Conservation (phyloP, 1,140 invertebrate species). For the Neuroterus valhalla region DNA sequence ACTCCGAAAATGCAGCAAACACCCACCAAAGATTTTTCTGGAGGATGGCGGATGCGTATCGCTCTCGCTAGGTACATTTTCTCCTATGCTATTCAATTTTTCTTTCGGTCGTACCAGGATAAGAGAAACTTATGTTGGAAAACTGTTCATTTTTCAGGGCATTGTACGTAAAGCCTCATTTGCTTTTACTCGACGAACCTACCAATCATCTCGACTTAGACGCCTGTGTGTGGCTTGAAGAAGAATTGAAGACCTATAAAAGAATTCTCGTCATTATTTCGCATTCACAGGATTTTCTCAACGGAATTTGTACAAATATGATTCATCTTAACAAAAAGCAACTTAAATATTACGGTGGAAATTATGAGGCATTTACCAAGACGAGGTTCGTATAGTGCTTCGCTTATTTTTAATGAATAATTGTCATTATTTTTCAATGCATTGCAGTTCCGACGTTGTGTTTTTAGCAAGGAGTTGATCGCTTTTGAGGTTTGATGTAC, state of each 20-base stretch:
- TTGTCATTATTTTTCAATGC: no score
- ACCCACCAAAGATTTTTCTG: constrained; percentile 96
- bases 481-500: no score
- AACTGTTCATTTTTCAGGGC: constrained; percentile 75
- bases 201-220: constrained; percentile 99
- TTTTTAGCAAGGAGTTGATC: no score
- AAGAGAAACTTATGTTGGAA: constrained; percentile 12
- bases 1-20: constrained; percentile 94
- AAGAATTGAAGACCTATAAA: constrained; percentile 97
- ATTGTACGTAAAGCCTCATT: constrained; percentile 93
- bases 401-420: not conserved
- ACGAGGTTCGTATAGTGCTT: constrained; percentile 58
- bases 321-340: constrained; percentile 96
- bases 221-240: constrained; percentile 99
- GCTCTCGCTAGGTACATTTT: constrained; percentile 86
- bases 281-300: constrained; percentile 99
- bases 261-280: constrained; percentile 98
- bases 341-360: constrained; percentile 96
- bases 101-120: constrained; percentile 3
- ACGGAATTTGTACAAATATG: constrained; percentile 99
- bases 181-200: constrained; percentile 96
- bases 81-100: constrained; percentile 12
- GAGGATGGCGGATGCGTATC: constrained; percentile 99
- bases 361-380: constrained; percentile 96
- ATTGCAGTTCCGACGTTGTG: no score